phyloP scores from a whole-genome alignment of 2,888 invertebrate species.

The Cinara cedri region DNA sequence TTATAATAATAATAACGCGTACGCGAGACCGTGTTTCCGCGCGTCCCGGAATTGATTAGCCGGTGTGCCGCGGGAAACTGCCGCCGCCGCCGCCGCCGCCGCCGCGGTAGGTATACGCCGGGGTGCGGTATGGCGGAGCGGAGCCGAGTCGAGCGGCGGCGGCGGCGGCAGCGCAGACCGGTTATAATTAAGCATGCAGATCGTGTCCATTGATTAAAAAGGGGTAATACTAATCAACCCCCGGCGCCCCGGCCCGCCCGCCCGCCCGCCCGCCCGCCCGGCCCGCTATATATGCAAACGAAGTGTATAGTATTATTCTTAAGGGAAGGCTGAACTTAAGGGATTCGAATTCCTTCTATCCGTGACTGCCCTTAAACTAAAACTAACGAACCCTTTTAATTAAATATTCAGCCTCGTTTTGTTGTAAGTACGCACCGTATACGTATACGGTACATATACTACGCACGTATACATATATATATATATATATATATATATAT shows the following conservation, averaged over 20 bases:
- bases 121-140: no score
- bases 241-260: neutral
- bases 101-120: neutral
- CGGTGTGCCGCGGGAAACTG: neutral
- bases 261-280: conserved; percentile 21
- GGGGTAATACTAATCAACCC: conserved; percentile 57
- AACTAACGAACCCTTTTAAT: conserved; percentile 57
- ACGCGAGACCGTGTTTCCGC: conserved; percentile 50
- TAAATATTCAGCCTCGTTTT: conserved; percentile 57
- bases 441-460: no score
- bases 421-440: neutral
- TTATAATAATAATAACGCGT: neutral
- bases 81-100: conserved; percentile 12
- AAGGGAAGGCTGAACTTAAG: conserved; percentile 57
- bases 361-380: conserved; percentile 57
- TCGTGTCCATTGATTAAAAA: conserved; percentile 57
- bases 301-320: conserved; percentile 57
- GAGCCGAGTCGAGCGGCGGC: neutral
- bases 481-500: neutral
- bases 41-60: conserved; percentile 57
- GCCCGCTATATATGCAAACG: conserved; percentile 53
- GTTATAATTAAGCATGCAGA: conserved; percentile 57
- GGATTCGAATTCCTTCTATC: conserved; percentile 57
- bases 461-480: neutral
- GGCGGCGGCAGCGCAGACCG: conserved; percentile 33